Percentiles rank a stretch among this genome's conserved stretches.
Evolutionary conservation across 2,888 invertebrate genomes (phyloP).

Genomic region (Drosophila kanekoi): DNA sequence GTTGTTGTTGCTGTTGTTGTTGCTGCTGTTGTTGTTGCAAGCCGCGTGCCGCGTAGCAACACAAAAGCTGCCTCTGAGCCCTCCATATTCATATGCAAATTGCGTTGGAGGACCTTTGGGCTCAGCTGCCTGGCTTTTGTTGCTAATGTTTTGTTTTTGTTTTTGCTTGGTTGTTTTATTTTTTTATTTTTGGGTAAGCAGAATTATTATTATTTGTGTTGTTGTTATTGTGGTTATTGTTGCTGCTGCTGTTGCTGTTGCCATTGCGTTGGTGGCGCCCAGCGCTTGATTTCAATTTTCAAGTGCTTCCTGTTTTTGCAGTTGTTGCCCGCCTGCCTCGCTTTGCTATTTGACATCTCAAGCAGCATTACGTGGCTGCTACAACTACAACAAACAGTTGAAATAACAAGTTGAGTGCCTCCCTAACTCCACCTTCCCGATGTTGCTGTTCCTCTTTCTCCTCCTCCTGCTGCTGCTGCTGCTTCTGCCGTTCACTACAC

Average conservation of each 20-base stretch:
- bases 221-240: conserved; percentile 19
- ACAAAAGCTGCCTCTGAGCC: conserved; percentile 54
- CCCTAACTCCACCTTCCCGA: conserved; percentile 4
- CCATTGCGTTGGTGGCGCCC: conserved; percentile 66
- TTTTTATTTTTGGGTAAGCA: conserved; percentile 23
- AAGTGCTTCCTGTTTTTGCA: conserved; percentile 72
- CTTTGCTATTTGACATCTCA: conserved; percentile 74
- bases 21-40: conserved; percentile 34
- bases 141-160: conserved; percentile 29
- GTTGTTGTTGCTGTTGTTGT: conserved; percentile 32
- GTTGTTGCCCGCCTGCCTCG: conserved; percentile 40
- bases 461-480: not conserved
- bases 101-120: conserved; percentile 71
- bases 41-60: conserved; percentile 52
- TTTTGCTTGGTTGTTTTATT: not conserved
- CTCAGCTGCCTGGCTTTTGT: conserved; percentile 51
- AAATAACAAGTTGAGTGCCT: conserved; percentile 68
- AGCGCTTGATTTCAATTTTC: conserved; percentile 76
- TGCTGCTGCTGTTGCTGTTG: conserved; percentile 35
- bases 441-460: not conserved
- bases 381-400: conserved; percentile 62
- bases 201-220: conserved; percentile 33
- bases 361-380: conserved; percentile 70
- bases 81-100: conserved; percentile 77
- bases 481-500: conserved; percentile 50